phyloP scores from a whole-genome alignment of 2,113 vertebrate genomes.

The Crotalus horridus region DNA sequence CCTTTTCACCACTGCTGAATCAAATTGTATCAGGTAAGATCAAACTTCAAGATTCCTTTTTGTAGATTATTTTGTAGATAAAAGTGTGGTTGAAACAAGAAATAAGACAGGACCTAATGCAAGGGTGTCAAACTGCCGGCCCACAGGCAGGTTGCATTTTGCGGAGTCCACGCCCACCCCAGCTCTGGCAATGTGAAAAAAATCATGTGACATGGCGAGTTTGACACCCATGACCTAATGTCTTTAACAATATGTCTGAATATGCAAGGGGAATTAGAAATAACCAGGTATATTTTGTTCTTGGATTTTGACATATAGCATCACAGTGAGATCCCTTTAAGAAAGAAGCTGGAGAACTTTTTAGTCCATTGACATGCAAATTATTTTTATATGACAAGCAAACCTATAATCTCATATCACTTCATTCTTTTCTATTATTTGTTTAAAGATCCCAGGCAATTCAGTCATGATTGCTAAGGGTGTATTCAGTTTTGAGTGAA shows the following conservation, averaged over 20 bases:
- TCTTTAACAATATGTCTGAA: no score
- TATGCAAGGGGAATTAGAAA: neutral
- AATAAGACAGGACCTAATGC: neutral
- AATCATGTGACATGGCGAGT: neutral
- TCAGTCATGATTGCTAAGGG: neutral
- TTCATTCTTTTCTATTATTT: neutral
- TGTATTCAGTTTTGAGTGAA: neutral
- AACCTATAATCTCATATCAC: neutral
- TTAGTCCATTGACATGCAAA: neutral
- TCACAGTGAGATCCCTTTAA: neutral
- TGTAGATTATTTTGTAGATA: neutral
- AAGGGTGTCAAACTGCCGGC: no score
- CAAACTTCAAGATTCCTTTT: neutral
- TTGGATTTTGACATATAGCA: neutral
- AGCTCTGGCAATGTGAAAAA: neutral
- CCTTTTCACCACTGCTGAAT: no score
- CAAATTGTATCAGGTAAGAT: neutral
- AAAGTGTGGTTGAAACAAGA: neutral
- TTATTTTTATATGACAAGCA: neutral
- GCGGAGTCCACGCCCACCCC: no score
- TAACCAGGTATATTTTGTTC: neutral
- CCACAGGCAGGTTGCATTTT: no score
- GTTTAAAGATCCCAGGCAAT: neutral
- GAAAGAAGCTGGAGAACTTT: neutral
- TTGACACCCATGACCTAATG: no score